Evolutionary conservation across 2,797 vertebrate species (phyloP).

Genomic region (Coendou prehensilis): DNA sequence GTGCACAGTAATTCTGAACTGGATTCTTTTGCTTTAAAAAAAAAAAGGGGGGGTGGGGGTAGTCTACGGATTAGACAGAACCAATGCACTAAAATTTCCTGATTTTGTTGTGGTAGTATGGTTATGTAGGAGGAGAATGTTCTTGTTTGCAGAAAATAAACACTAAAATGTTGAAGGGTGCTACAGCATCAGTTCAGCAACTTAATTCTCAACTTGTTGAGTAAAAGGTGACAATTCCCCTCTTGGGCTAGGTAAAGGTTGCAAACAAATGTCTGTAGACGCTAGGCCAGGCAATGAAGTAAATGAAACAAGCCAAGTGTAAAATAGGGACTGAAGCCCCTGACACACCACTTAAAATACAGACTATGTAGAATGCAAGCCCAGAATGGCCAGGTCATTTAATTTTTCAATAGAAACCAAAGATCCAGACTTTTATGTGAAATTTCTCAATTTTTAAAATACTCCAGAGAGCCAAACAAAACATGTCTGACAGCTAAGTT

Average conservation of each 20-base stretch:
- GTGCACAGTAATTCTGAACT: conserved; percentile 32
- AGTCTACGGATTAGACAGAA: neutral
- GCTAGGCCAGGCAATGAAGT: neutral
- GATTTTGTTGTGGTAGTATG: neutral
- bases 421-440: conserved; percentile 65
- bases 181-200: conserved; percentile 13
- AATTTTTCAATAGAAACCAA: conserved; percentile 70
- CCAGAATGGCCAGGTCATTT: neutral
- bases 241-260: neutral
- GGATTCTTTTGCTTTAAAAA: neutral
- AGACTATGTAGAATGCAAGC: conserved; percentile 42
- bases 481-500: conserved; percentile 70
- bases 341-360: neutral
- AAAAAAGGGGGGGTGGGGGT: neutral
- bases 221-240: neutral
- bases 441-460: conserved; percentile 74
- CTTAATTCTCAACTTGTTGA: conserved; percentile 46
- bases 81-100: neutral
- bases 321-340: neutral
- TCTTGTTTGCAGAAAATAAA: conserved; percentile 18
- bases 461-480: conserved; percentile 75
- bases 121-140: neutral
- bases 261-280: neutral
- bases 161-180: neutral
- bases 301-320: conserved; percentile 20